Evolutionary conservation across 2,113 vertebrate genomes (phyloP), one percentile per base, ranked within the genome.

Genomic region (Callionymus lyra): DNA sequence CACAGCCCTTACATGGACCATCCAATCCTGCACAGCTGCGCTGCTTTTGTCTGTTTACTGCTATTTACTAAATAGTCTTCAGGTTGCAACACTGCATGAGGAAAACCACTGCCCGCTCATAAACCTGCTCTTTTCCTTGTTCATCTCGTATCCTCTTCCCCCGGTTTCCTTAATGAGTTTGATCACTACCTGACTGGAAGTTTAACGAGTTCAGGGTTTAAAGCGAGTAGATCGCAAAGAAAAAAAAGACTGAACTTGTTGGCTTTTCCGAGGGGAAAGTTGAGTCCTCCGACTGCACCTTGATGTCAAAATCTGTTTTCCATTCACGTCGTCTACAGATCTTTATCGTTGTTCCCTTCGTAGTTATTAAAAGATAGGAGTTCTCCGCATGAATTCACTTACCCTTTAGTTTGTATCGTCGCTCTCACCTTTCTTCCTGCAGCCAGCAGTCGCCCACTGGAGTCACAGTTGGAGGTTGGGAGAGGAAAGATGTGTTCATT

Each of bases 61-160:
- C 62, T 79, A 77, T 86, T 82, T 84, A 81, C 76, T 74, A 78
- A 77, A 81, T 77, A 78, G 64, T 65, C 65, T 80, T 74, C 72
- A 75, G 59, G 63, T 76, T 79, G 72, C 74, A 67, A 70, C 76
- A 70, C 72, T 54, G 61, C 66, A n/a, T 12, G 18, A 41, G 14
- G 33, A 40, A 16, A 37, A 16, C 50, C 55, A 47, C 68, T 72
- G 65, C 53, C 45, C 63, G 11, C 39, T 63, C 71, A 67, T 81
- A 76, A 79, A 77, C 65, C 65, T 64, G 50, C 50, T 19, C 36
- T 62, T 39, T 14, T 14, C 21, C 33, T 47, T 60, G 63, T 53
- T 64, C 54, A 68, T 69, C 63, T 70, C 53, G 59, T 49, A 63
- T 55, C 53, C 31, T 27, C 39, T 65, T 49, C 43, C 50, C 44